phyloP scores from a whole-genome alignment of 2,888 invertebrate species.

The Ypsolopha scabrella region DNA sequence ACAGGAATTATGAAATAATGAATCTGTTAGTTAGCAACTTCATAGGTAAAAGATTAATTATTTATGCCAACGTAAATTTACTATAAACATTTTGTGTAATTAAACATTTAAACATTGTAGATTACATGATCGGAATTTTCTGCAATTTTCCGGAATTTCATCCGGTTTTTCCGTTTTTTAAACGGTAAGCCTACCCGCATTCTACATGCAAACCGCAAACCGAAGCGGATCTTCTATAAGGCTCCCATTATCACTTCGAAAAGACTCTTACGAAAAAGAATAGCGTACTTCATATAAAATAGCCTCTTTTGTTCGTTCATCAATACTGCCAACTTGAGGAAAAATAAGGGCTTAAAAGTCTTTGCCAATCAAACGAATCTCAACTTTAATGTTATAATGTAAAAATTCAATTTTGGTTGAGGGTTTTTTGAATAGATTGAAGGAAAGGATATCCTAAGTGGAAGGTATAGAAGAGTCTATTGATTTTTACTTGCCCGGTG shows the following conservation, averaged over 20 bases:
- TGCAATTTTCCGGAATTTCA: too few species aligned
- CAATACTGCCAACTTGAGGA: neutral
- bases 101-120: too few species aligned
- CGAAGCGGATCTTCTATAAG: neutral
- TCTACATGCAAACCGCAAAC: neutral
- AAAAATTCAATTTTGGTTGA: neutral
- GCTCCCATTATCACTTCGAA: neutral
- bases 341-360: neutral
- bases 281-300: neutral
- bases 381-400: neutral
- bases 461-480: neutral
- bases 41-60: too few species aligned
- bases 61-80: too few species aligned
- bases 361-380: neutral
- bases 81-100: too few species aligned
- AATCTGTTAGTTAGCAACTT: too few species aligned
- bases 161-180: too few species aligned
- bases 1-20: too few species aligned
- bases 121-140: too few species aligned
- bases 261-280: neutral
- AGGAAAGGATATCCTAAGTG: constrained; percentile 1
- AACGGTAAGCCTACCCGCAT: too few species aligned
- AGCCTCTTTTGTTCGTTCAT: constrained; percentile 1
- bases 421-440: neutral
- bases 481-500: constrained; percentile 1